Evolutionary conservation across 2,888 invertebrate species (phyloP), one percentile per base, ranked within the genome.

Genomic region (Orchestes rusci): DNA sequence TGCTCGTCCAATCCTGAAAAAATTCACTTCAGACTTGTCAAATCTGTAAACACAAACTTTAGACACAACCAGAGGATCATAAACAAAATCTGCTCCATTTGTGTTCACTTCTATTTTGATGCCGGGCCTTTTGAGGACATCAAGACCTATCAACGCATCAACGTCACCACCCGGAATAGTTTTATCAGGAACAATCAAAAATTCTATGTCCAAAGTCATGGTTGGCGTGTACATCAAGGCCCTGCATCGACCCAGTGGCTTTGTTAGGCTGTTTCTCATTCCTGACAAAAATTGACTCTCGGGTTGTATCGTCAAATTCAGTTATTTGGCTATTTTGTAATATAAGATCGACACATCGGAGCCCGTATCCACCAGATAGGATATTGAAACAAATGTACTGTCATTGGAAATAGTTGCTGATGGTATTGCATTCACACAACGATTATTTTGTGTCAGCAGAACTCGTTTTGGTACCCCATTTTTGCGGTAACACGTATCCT

Each of bases 131-230:
- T 8, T 23, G 5, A 23, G 8, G 8, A 31, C 15, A 31, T 12
- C 32, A 7, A 12, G 8, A 8, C 23, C 23, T 8, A 23, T 23
- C 5, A 23, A 8, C n/a, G 35, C 45, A 27, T 43, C 45, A 32
- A 45, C 34, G 23, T 45, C 29, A 29, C 20, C 18, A 30, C 40
- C 40, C 8, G 45, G 36, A 16, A 41, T 45, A 27, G 45, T 39
- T 27, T 41, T 35, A 18, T 45, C 41, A 45, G 35, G 16, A 45
- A 27, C n/a, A n/a, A n/a, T n/a, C 8, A 34, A 16, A 42, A 43
- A 45, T 8, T 45, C 35, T 28, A 43, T 29, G 27, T 43, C 45
- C n/a, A 45, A 33, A 3, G 45, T 45, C 34, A 42, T 45, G 10
- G 41, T 20, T 29, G 45, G 41, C 13, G 35, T 42, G 20, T 34